phyloP scores from a whole-genome alignment of 2,113 vertebrate species.

The Agapornis roseicollis region DNA sequence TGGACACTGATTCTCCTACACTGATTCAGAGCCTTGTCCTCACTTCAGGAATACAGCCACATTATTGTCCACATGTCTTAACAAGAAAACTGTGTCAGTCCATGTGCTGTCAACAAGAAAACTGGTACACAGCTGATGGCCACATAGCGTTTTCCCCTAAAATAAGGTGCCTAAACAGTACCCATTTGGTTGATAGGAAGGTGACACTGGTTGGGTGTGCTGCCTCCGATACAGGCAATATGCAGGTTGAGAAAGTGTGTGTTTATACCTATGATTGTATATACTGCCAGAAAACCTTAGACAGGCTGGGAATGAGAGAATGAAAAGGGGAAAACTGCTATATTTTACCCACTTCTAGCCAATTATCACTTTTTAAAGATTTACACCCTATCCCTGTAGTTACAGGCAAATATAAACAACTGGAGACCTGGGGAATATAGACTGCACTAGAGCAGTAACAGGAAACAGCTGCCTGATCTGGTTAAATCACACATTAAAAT shows the following conservation, averaged over 20 bases:
- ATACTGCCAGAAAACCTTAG: neutral
- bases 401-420: neutral
- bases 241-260: rapidly evolving
- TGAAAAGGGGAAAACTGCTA: neutral
- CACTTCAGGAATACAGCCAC: neutral
- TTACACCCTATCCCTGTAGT: neutral
- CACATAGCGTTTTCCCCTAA: neutral
- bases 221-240: neutral
- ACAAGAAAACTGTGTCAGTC: neutral
- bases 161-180: neutral
- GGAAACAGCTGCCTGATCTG: neutral
- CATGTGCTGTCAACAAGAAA: neutral
- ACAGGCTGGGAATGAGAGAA: neutral
- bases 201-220: neutral
- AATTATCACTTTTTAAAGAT: neutral
- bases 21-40: neutral
- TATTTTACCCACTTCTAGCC: neutral
- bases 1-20: neutral
- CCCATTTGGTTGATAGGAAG: neutral
- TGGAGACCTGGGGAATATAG: neutral
- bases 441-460: neutral
- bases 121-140: rapidly evolving
- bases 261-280: too few relatives aligned
- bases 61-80: rapidly evolving
- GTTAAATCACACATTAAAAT: neutral